These are phyloP conservation scores for Garra rufa DNA, from an alignment of 2,113 vertebrate genomes.

Conservation along the genomic window DNA sequence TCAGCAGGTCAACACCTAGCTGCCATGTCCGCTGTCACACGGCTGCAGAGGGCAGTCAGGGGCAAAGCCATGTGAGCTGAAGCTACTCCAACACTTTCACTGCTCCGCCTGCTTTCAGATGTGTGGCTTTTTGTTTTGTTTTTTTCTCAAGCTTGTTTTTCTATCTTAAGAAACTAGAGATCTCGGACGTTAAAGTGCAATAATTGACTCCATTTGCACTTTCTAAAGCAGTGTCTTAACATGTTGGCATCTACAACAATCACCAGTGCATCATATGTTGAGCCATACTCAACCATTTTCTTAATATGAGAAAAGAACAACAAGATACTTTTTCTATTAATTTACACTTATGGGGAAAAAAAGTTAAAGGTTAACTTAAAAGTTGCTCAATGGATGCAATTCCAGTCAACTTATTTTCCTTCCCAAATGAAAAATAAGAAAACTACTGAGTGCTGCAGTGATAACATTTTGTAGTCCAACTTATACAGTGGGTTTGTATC, in stretches of 20 bases:
- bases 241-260: background rate
- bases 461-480: background rate
- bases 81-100: background rate
- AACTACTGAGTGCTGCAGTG: background rate
- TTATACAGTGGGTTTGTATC: background rate
- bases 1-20: slow-evolving; percentile 69
- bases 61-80: slow-evolving; percentile 47
- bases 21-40: slow-evolving; percentile 78
- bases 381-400: background rate
- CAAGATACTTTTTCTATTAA: too few species aligned
- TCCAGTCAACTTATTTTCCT: background rate
- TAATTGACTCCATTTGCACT: background rate
- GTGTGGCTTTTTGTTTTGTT: background rate
- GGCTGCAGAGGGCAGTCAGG: slow-evolving; percentile 69
- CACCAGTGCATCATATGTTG: background rate
- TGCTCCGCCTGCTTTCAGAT: background rate
- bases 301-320: too few species aligned
- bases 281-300: too few species aligned
- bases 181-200: background rate
- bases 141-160: background rate
- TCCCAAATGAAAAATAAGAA: background rate
- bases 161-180: background rate
- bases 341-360: too few species aligned
- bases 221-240: background rate
- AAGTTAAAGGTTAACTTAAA: too few species aligned